Conservation (phyloP, 2,888 invertebrate genomes). For the Lagria hirta region DNA sequence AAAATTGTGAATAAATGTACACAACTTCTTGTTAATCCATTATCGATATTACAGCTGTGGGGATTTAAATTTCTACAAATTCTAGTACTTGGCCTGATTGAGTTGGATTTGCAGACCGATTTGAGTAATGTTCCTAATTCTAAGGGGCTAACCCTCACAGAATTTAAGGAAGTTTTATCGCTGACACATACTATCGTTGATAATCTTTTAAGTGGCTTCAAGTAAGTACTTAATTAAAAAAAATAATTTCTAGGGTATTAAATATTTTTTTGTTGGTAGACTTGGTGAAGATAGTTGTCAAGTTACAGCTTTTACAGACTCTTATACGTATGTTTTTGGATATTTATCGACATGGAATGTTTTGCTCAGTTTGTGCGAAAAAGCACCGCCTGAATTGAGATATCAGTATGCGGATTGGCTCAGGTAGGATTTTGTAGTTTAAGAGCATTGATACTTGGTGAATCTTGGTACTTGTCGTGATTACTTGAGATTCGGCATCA, state of each 20-base stretch:
- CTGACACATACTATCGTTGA: conserved; percentile 57
- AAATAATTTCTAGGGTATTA: conserved; percentile 22
- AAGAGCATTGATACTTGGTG: neutral
- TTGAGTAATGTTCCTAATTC: conserved; percentile 52
- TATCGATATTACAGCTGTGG: conserved; percentile 54
- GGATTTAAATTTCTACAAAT: conserved; percentile 55
- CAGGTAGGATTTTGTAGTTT: conserved; percentile 57
- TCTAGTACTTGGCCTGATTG: conserved; percentile 53
- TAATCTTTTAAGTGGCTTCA: conserved; percentile 57
- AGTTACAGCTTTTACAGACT: conserved; percentile 61
- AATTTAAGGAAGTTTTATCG: conserved; percentile 51
- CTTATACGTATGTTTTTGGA: conserved; percentile 60
- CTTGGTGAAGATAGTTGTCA: conserved; percentile 62
- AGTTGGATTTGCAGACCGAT: conserved; percentile 53
- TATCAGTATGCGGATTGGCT: conserved; percentile 72
- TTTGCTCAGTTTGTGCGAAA: conserved; percentile 64
- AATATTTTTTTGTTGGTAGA: too few relatives aligned
- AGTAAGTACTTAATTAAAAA: too few relatives aligned
- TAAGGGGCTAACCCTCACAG: conserved; percentile 52
- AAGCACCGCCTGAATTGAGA: conserved; percentile 69
- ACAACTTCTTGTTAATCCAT: conserved; percentile 50
- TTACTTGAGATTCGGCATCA: neutral
- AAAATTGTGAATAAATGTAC: conserved; percentile 51
- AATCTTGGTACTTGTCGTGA: neutral
- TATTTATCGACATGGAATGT: conserved; percentile 75